Percentiles rank a stretch among this genome's conserved stretches.
Conservation (phyloP, 1,140 invertebrate species). For the Nylanderia fulva region DNA sequence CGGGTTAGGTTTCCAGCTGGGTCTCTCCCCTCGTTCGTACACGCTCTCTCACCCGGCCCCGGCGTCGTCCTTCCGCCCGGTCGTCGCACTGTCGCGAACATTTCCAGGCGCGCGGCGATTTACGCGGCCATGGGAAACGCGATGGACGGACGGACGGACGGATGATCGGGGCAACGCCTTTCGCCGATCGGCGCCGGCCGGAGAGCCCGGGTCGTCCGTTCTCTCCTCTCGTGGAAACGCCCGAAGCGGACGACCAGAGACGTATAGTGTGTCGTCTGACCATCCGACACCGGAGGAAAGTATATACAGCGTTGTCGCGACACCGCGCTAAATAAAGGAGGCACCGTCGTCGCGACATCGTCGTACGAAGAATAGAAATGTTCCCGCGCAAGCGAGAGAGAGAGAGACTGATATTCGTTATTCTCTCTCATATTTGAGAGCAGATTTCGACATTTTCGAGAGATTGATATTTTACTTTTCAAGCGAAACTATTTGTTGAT, state of each 20-base stretch:
- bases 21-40: slow-evolving; percentile 53
- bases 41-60: not conserved
- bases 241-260: slow-evolving; percentile 26
- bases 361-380: not conserved
- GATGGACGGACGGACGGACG: slow-evolving; percentile 49
- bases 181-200: slow-evolving; percentile 47
- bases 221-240: slow-evolving; percentile 56
- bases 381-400: not conserved
- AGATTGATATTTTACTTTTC: too few relatives aligned
- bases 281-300: not conserved
- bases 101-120: slow-evolving; percentile 50
- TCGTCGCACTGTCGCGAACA: slow-evolving; percentile 49
- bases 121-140: slow-evolving; percentile 57
- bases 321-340: not conserved
- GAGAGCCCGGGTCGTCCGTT: slow-evolving; percentile 37
- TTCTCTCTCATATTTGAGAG: too few relatives aligned
- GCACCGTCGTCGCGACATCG: slow-evolving; percentile 11
- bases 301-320: not conserved
- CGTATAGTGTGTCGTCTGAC: slow-evolving; percentile 42
- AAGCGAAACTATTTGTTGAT: too few relatives aligned
- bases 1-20: slow-evolving; percentile 66
- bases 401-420: not conserved
- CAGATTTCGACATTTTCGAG: too few relatives aligned
- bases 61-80: slow-evolving; percentile 45
- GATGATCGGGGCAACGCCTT: slow-evolving; percentile 58